Base-by-base conservation (phyloP, 1,140 invertebrate species). In the Leptestheria dahalacensis region DNA sequence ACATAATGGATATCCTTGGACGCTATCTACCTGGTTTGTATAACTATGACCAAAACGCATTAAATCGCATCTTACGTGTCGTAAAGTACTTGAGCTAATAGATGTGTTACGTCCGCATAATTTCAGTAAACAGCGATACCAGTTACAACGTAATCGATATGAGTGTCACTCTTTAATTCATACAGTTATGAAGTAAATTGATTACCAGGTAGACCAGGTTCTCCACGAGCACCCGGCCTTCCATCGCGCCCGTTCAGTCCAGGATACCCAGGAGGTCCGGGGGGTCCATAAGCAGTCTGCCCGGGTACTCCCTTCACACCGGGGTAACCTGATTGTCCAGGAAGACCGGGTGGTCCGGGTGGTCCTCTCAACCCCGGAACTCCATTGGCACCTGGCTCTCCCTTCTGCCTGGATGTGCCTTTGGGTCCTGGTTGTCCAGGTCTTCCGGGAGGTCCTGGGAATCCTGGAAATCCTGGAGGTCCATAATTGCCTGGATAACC, bases 311-410 rank as follows among this genome's bases (percentile, higher is more conserved):
- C 75, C 57, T 68, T 68, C 9, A 65, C 60, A 25, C 72, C 72
- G 53, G 66, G 65, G 21, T 66, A 61, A 49, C 71, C 63, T 33
- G 67, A 58, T 6, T 33, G 71, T 64, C 83, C 84, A 62, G 76
- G 76, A n/a, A 67, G 21, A 28, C 58, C 58, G 11, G 28, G 58
- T 50, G 24, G 60, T 41, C 84, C 84, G 2, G 67, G 57, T 21
- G 69, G 63, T 24, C 85, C 82, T 20, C 53, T 60, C 46, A 18
- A 21, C 24, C 84, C 84, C 54, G 77, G 71, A 28, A 72, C 63
- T 9, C 84, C 85, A 65, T 83, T 80, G 54, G 76, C 73, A 66
- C 85, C 85, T 57, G 75, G 75, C 71, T 86, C 83, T 68, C 85
- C 84, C 76, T 84, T 85, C 2, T 9, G 33, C 15, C 33, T 73